Conservation (phyloP, 1,140 invertebrate genomes). For the Ylistrum balloti region DNA sequence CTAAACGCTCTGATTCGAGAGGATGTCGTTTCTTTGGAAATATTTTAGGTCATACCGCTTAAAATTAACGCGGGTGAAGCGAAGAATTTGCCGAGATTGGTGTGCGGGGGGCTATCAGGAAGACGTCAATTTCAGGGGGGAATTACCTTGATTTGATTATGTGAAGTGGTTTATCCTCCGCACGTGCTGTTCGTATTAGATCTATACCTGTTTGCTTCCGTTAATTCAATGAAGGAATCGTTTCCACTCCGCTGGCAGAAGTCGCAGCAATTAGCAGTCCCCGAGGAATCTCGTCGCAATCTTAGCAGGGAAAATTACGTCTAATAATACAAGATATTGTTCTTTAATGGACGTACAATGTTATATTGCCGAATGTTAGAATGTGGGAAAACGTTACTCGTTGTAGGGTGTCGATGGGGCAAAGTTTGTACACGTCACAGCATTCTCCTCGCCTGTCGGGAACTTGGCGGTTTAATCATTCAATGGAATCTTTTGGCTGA, state of each 20-base stretch:
- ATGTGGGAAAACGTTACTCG: slow-evolving; percentile 14
- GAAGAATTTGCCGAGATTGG: slow-evolving; percentile 55
- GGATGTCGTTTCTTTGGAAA: slow-evolving; percentile 33
- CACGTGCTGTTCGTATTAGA: slow-evolving; percentile 48
- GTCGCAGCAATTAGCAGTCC: slow-evolving; percentile 51
- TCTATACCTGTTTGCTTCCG: slow-evolving; percentile 60
- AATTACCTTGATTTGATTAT: slow-evolving; percentile 60
- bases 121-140: slow-evolving; percentile 56
- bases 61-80: slow-evolving; percentile 57
- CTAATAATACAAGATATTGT: slow-evolving; percentile 48
- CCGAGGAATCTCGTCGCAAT: slow-evolving; percentile 54
- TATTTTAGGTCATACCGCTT: slow-evolving; percentile 53
- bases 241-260: slow-evolving; percentile 51
- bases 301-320: slow-evolving; percentile 53
- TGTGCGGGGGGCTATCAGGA: slow-evolving; percentile 49
- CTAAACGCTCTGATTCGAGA: not conserved
- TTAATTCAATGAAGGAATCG: slow-evolving; percentile 59
- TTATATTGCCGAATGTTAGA: slow-evolving; percentile 21
- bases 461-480: slow-evolving; percentile 17
- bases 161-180: slow-evolving; percentile 55
- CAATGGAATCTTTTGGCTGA: slow-evolving; percentile 4
- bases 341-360: slow-evolving; percentile 51
- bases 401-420: slow-evolving; percentile 21
- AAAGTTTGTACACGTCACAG: not conserved
- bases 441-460: not conserved